These are phyloP conservation scores for Procambarus clarkii DNA, from an alignment of 1,140 invertebrate species.

Conservation along the genomic window DNA sequence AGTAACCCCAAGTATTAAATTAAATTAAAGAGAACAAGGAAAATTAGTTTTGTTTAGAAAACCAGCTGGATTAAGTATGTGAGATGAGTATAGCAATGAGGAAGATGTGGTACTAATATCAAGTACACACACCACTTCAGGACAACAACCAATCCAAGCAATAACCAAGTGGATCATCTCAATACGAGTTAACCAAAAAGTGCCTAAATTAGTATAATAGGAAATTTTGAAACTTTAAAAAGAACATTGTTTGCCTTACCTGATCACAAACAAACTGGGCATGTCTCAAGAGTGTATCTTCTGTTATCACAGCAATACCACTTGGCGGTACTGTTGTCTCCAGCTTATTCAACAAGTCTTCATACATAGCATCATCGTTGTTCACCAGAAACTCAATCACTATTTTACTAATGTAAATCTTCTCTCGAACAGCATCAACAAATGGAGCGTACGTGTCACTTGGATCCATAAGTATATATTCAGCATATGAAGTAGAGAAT, in stretches of 20 bases:
- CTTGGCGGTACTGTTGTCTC: constrained; percentile 80
- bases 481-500: constrained; percentile 86
- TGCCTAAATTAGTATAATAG: background rate
- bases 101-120: too few species aligned
- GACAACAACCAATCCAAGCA: too few species aligned
- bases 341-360: constrained; percentile 86
- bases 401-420: constrained; percentile 87
- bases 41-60: too few species aligned
- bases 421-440: constrained; percentile 85
- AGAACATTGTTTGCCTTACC: constrained; percentile 77
- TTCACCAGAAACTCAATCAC: constrained; percentile 88
- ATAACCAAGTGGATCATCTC: too few species aligned
- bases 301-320: constrained; percentile 81
- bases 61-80: too few species aligned
- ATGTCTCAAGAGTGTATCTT: constrained; percentile 87
- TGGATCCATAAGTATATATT: constrained; percentile 88
- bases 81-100: too few species aligned
- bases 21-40: too few species aligned
- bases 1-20: too few species aligned
- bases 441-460: constrained; percentile 84
- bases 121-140: too few species aligned
- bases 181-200: background rate
- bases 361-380: constrained; percentile 84
- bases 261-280: constrained; percentile 91
- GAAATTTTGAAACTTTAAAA: background rate